A percentile compares a stretch with the other conserved stretches of the same genome.
Conservation (phyloP, 2,797 vertebrate genomes). For the Mormyrops attenuatus region DNA sequence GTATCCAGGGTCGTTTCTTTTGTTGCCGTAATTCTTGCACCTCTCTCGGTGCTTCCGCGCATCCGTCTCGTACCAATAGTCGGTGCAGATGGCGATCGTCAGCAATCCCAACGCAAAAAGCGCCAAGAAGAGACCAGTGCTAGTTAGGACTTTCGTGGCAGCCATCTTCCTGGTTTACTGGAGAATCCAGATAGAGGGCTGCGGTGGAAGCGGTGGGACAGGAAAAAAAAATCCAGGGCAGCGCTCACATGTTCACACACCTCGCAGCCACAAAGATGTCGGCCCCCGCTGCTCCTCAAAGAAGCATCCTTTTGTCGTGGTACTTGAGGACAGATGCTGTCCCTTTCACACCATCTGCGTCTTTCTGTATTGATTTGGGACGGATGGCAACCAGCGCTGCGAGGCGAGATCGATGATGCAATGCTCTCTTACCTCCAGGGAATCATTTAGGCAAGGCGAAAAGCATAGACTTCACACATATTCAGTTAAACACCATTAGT, state of each 20-base stretch:
- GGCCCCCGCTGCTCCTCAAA: slow-evolving; percentile 41
- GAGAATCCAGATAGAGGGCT: slow-evolving; percentile 58
- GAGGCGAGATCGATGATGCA: slow-evolving; percentile 48
- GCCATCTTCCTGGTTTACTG: slow-evolving; percentile 75
- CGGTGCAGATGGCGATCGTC: slow-evolving; percentile 84
- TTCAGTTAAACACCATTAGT: not conserved
- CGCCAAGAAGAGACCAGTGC: slow-evolving; percentile 78
- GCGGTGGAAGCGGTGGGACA: slow-evolving; percentile 53
- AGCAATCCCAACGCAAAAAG: slow-evolving; percentile 76
- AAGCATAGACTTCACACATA: slow-evolving; percentile 12
- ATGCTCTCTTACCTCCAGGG: slow-evolving; percentile 57
- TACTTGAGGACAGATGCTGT: slow-evolving; percentile 50
- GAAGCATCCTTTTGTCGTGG: slow-evolving; percentile 52
- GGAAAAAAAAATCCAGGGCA: slow-evolving; percentile 45
- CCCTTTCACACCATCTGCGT: slow-evolving; percentile 67
- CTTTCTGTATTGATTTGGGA: slow-evolving; percentile 49
- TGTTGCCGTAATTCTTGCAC: slow-evolving; percentile 82
- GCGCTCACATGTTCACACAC: slow-evolving; percentile 52
- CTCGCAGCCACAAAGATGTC: slow-evolving; percentile 49
- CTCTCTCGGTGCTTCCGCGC: slow-evolving; percentile 79
- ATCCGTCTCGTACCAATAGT: slow-evolving; percentile 89
- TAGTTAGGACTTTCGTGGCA: slow-evolving; percentile 85
- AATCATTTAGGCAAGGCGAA: slow-evolving; percentile 38
- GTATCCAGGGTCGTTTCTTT: slow-evolving; percentile 81
- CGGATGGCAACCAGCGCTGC: slow-evolving; percentile 52